Conservation (phyloP, 2,888 invertebrate genomes). For the Cordylochernes scorpioides region DNA sequence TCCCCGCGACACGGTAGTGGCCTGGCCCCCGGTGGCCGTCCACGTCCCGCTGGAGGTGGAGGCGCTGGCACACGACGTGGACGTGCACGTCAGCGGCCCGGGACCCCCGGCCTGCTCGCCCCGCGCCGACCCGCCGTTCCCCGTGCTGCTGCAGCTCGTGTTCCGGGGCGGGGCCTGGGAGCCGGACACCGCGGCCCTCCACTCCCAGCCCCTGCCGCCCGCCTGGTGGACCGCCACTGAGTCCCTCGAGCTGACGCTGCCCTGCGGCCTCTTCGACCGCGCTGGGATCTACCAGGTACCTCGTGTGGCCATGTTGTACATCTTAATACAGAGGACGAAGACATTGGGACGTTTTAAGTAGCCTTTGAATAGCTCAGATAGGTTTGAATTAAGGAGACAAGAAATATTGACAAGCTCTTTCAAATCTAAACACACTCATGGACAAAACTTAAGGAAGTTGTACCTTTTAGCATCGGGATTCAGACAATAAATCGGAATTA, state of each 20-base stretch:
- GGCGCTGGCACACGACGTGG: constrained; percentile 10
- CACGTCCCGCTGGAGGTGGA: constrained; percentile 13
- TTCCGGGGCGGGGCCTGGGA: constrained; percentile 5
- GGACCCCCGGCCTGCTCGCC: constrained; percentile 6
- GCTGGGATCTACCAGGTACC: too few relatives aligned
- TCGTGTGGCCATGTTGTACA: too few relatives aligned
- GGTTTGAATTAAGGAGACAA: too few relatives aligned
- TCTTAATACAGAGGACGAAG: too few relatives aligned
- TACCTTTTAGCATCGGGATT: too few relatives aligned
- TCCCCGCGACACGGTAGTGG: constrained; percentile 6
- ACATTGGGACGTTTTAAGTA: too few relatives aligned
- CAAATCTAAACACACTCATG: too few relatives aligned
- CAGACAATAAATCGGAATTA: too few relatives aligned
- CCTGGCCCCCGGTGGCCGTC: constrained; percentile 9
- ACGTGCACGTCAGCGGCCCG: constrained; percentile 9
- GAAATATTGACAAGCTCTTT: too few relatives aligned
- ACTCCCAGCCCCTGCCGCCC: constrained; percentile 6
- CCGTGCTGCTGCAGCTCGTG: constrained; percentile 5
- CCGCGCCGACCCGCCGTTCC: constrained; percentile 1
- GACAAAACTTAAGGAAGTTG: too few relatives aligned
- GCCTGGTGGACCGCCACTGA: constrained; percentile 4
- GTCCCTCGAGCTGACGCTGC: constrained; percentile 6
- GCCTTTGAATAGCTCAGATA: too few relatives aligned
- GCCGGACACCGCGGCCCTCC: constrained; percentile 3
- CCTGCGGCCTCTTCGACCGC: constrained; percentile 9